These are phyloP conservation scores for Aleadryas rufinucha DNA, from an alignment of 2,113 vertebrate species.

Conservation along the genomic window DNA sequence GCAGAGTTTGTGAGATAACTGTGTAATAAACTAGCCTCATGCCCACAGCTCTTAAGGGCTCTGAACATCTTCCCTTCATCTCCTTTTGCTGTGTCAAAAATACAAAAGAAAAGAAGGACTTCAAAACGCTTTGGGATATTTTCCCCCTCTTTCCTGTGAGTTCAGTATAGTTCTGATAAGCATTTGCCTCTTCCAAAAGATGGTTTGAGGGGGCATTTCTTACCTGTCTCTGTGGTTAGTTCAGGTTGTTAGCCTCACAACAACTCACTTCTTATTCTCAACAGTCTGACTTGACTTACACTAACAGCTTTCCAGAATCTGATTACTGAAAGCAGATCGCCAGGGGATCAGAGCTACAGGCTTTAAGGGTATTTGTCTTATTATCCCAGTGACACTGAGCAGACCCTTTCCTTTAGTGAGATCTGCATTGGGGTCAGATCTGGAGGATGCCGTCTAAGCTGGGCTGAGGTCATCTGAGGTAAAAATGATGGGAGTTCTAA, in stretches of 20 bases:
- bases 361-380: constrained; percentile 62
- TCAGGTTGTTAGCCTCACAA: neutral
- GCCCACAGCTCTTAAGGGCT: neutral
- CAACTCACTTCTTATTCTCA: neutral
- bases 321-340: constrained; percentile 62
- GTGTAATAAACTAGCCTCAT: neutral
- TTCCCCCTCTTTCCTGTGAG: neutral
- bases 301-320: constrained; percentile 51
- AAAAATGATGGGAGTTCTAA: neutral
- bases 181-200: neutral
- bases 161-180: neutral
- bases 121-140: neutral
- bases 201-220: neutral
- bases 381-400: constrained; percentile 60
- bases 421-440: constrained; percentile 7
- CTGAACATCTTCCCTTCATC: neutral
- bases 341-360: constrained; percentile 51
- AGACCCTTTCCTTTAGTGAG: constrained; percentile 55
- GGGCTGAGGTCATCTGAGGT: constrained; percentile 29
- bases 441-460: constrained; percentile 10
- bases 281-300: neutral
- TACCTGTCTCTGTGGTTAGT: neutral
- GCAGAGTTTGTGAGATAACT: neutral
- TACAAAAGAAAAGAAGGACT: neutral
- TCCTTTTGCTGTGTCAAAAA: neutral